Conservation (phyloP, 2,888 invertebrate genomes). For the Trisateles emortualis region DNA sequence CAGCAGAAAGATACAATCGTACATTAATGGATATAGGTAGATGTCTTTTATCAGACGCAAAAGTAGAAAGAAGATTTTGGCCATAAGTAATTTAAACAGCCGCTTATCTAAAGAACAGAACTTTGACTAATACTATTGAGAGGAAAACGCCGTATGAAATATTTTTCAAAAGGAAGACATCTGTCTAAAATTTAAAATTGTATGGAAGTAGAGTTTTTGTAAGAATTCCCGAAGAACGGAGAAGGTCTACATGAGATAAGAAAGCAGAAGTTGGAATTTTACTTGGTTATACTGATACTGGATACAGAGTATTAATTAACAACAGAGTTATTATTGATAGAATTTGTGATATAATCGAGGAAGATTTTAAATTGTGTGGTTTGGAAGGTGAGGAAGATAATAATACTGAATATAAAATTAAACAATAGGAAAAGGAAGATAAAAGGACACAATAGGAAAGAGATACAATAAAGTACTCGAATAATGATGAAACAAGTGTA, state of each 20-base stretch:
- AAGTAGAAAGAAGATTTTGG: constrained; percentile 42
- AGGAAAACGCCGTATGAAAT: constrained; percentile 48
- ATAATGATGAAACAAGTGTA: not conserved
- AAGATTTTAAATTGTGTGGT: constrained; percentile 1
- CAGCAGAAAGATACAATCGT: constrained; percentile 45
- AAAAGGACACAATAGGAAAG: not conserved
- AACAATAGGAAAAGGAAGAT: not conserved
- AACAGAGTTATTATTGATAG: constrained; percentile 6
- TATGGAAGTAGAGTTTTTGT: constrained; percentile 42
- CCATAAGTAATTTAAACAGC: constrained; percentile 47
- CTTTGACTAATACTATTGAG: constrained; percentile 43
- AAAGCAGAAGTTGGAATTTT: constrained; percentile 4
- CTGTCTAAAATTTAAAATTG: constrained; percentile 40
- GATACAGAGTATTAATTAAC: constrained; percentile 7
- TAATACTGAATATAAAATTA: not conserved
- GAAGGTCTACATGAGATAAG: constrained; percentile 9
- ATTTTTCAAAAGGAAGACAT: constrained; percentile 34
- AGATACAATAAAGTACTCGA: not conserved
- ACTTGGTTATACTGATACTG: constrained; percentile 8
- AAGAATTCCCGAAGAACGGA: constrained; percentile 1
- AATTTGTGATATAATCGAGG: constrained; percentile 7
- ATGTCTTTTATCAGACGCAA: constrained; percentile 38
- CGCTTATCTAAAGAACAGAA: constrained; percentile 34
- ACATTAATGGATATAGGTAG: constrained; percentile 36
- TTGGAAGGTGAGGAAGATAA: not conserved